Conservation (phyloP, 2,888 invertebrate genomes). For the Mystacides longicornis region DNA sequence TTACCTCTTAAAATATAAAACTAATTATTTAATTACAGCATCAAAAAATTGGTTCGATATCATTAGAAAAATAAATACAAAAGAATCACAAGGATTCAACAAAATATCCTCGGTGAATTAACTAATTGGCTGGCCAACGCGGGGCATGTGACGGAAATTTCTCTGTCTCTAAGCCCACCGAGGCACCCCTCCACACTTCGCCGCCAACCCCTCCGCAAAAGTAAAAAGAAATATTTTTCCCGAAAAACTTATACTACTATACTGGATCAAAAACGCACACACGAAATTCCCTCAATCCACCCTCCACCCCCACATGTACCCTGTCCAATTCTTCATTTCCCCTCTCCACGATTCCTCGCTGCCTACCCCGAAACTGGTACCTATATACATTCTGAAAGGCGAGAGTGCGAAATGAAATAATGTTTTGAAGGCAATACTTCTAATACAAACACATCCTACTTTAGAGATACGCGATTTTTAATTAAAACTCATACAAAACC, state of each 20-base stretch:
- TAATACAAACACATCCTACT: not conserved
- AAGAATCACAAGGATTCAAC: too few relatives aligned
- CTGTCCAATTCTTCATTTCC: not conserved
- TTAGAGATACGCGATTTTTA: not conserved
- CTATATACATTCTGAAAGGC: not conserved
- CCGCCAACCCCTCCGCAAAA: not conserved
- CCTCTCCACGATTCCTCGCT: not conserved
- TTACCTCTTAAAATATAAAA: too few relatives aligned
- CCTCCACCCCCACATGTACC: not conserved
- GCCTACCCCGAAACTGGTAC: not conserved
- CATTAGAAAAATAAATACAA: too few relatives aligned
- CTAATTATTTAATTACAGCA: too few relatives aligned
- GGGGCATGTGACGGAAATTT: not conserved
- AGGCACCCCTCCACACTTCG: not conserved
- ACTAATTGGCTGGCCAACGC: not conserved
- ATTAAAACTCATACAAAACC: too few relatives aligned
- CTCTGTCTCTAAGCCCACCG: not conserved
- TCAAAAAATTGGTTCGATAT: too few relatives aligned
- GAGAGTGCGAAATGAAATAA: constrained; percentile 1
- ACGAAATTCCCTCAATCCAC: not conserved
- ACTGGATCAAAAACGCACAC: not conserved
- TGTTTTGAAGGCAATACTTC: not conserved
- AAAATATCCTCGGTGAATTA: too few relatives aligned
- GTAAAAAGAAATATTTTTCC: not conserved
- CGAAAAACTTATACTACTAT: not conserved